Base-by-base conservation (phyloP, 2,888 invertebrate species). In the Drosophila paucipuncta region DNA sequence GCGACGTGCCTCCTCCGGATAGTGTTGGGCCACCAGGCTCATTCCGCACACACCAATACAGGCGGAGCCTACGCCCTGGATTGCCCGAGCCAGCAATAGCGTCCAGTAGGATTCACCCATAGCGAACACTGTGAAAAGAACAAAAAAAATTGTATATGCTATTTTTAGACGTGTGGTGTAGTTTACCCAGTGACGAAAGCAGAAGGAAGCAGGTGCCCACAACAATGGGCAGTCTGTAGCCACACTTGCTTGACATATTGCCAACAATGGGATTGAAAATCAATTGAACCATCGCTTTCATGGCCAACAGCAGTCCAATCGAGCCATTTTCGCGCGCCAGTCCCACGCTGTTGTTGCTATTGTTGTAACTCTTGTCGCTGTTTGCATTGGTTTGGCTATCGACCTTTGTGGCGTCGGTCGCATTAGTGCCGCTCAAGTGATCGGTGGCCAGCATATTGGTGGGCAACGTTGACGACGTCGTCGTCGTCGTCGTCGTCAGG, bases 41-140 rank as follows among this genome's bases (percentile, higher is more conserved):
- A 97, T 96, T 43, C 97, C 97, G 84, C 97, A 95, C 9, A 97
- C 96, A 25, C 96, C 95, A 68, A 97, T 95, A 80, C 97, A 96
- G 0, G 97, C 96, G 2, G 97, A 97, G 13, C 97, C 96, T 63
- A 97, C 94, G 1, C 97, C 97, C 91, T 97, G 97, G 22, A 97
- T 93, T 59, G 96, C 96, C 73, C 97, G 94, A 0, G 97, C 97
- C 57, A 96, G 85, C 78, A 97, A 94, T 74, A 97, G 93, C 5
- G 95, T 93, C 66, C 94, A 94, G 92, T 96, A 97, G 3, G 95
- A 95, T 89, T 96, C 95, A 2, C 96, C 96, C 81, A 96, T 95
- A 3, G 97, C 96, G 93, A 96, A 97, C 72, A 96, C 97, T 97
- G 68, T 22, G 9, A 35, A 71, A 73, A 41, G 35, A 57, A 67